Evolutionary conservation across 2,888 invertebrate genomes (phyloP), one percentile per base, ranked within the genome.

Genomic region (Caenorhabditis sinica): DNA sequence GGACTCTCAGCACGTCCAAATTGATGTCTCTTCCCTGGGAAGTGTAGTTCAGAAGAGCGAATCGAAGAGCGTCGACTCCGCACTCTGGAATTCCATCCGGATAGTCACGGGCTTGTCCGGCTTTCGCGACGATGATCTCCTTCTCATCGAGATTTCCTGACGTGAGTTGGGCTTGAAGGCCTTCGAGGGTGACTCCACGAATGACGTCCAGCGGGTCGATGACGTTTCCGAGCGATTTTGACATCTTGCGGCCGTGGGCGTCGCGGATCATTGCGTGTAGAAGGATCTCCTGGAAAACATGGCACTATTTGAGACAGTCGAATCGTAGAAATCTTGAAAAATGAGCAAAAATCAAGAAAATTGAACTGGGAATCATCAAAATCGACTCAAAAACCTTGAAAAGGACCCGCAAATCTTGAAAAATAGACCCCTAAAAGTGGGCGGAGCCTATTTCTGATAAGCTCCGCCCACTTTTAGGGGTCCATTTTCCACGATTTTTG

Each of bases 221-320:
- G 4, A 98, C 97, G 93, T 99, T 99, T 74, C 99, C 99, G 82
- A 98, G 94, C 0, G 97, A 98, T 93, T 99, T 99, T 89, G 97
- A 97, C 99, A 99, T 99, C 94, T 99, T 99, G 74, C 97, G 95
- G 0, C 99, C 99, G 93, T 98, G 97, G 0, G 98, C 96, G 94
- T 99, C 99, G 74, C 99, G 95, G 1, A 99, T 96, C 95, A 99
- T 96, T 0, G 98, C 97, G 94, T 99, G 99, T 17, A 99, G 94
- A 92, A 97, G 96, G 0, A 99, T 95, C 94, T 94, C 94, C 95
- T 68, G 49, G 51, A 68, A 63, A 15, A 25, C 8, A n/a, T 11
- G 11, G 3, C 8, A 11, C 11, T 1, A 6, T 36, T 36, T 36
- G 36, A 36, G 36, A 36, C 15, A 5, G 49, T n/a, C n/a, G n/a